phyloP scores from a whole-genome alignment of 2,888 invertebrate genomes.

The Ophonus ardosiacus region DNA sequence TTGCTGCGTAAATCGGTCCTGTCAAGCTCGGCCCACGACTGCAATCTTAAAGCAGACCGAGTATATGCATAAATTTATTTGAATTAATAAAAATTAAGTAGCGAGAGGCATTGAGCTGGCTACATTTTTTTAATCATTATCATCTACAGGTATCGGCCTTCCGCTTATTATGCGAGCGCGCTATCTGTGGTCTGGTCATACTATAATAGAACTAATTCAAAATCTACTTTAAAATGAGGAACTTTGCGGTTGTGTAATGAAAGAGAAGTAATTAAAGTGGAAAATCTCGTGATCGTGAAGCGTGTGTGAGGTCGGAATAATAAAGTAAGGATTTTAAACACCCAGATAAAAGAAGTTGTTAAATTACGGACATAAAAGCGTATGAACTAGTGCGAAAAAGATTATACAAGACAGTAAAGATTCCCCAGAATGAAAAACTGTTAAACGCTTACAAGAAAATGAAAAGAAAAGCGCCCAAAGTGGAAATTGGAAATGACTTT shows the following conservation, averaged over 20 bases:
- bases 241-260: background rate
- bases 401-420: conserved; percentile 38
- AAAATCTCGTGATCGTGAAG: conserved; percentile 11
- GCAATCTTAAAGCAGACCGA: no score
- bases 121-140: no score
- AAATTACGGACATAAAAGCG: conserved; percentile 41
- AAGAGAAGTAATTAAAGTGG: background rate
- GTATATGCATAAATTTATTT: no score
- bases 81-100: no score
- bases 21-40: no score
- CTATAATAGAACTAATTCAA: background rate
- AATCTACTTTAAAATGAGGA: background rate
- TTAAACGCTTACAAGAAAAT: conserved; percentile 45
- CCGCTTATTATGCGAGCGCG: no score
- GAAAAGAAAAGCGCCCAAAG: conserved; percentile 32
- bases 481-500: conserved; percentile 41
- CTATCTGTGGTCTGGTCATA: background rate
- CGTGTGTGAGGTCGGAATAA: conserved; percentile 16
- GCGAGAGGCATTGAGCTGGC: no score
- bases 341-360: conserved; percentile 26
- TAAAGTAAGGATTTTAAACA: conserved; percentile 35
- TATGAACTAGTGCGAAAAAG: conserved; percentile 39
- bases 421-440: conserved; percentile 32
- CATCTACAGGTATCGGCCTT: no score
- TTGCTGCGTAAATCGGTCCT: no score